These are phyloP conservation scores for Nymphalis io DNA, from an alignment of 1,140 invertebrate species.

Conservation along the genomic window DNA sequence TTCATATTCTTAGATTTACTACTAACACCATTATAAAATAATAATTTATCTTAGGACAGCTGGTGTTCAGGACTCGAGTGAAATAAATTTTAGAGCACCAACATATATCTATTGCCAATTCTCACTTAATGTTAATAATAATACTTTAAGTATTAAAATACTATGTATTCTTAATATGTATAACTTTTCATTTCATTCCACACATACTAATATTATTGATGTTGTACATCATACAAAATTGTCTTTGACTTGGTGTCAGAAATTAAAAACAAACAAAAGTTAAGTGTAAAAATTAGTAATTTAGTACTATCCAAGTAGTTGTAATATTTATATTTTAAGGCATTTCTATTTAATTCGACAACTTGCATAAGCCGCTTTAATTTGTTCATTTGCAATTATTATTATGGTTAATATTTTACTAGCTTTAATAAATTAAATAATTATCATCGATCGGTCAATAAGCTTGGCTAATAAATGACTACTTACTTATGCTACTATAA, in stretches of 20 bases:
- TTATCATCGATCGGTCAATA: too few species aligned
- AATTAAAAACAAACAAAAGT: background rate
- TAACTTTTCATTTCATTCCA: constrained; percentile 6
- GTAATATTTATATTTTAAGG: too few species aligned
- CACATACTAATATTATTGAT: background rate
- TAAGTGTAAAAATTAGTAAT: background rate
- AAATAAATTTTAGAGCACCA: constrained; percentile 35
- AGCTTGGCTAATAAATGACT: too few species aligned
- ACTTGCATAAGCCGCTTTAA: too few species aligned
- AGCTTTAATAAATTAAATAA: too few species aligned
- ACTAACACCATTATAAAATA: constrained; percentile 29
- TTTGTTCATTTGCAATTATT: too few species aligned
- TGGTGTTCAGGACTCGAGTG: constrained; percentile 13
- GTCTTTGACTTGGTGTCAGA: constrained; percentile 1
- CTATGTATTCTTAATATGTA: constrained; percentile 9
- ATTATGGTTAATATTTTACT: too few species aligned
- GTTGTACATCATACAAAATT: constrained; percentile 8
- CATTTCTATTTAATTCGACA: too few species aligned
- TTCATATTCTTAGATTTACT: constrained; percentile 25
- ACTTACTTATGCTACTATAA: too few species aligned
- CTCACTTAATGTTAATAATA: constrained; percentile 18
- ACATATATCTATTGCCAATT: constrained; percentile 35
- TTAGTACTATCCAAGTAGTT: background rate
- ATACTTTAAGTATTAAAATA: constrained; percentile 23
- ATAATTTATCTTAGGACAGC: constrained; percentile 26